These are phyloP conservation scores for Chunga burmeisteri DNA, from an alignment of 2,113 vertebrate species.

Conservation along the genomic window DNA sequence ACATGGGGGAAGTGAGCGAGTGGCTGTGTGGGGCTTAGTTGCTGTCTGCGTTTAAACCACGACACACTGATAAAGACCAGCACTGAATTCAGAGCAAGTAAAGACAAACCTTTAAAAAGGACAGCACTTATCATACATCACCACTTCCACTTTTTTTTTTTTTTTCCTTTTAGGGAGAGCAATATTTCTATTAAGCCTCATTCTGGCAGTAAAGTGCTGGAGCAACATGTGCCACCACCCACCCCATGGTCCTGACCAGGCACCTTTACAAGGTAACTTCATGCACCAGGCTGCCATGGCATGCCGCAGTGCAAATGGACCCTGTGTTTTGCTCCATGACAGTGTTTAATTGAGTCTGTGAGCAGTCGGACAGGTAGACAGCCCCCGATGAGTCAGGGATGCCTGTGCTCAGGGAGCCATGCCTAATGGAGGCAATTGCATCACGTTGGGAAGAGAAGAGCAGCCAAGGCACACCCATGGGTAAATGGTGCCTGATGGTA, in stretches of 20 bases:
- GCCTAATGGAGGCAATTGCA: constrained; percentile 14
- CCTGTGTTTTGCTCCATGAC: not conserved
- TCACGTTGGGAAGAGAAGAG: not conserved
- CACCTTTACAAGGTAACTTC: not conserved
- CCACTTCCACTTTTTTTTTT: not conserved
- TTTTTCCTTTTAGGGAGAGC: not conserved
- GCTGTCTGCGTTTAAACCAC: no score
- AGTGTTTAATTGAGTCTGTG: not conserved
- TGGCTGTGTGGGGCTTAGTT: no score
- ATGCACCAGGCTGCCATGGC: not conserved
- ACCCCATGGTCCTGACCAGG: not conserved
- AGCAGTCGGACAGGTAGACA: not conserved
- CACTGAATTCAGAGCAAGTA: not conserved
- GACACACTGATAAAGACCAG: not conserved
- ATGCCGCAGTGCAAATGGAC: not conserved
- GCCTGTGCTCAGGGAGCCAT: not conserved
- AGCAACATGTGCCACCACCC: not conserved
- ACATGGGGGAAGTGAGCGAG: no score
- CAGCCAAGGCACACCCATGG: constrained; percentile 20
- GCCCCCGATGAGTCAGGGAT: not conserved
- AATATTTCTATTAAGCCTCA: not conserved
- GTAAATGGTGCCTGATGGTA: not conserved
- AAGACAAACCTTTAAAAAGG: not conserved
- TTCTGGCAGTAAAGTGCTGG: not conserved
- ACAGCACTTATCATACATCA: not conserved